A percentile compares a stretch with the other conserved stretches of the same genome.
Conservation (phyloP, 64 coral and sea anemone genomes). For the Stylophora pistillata region DNA sequence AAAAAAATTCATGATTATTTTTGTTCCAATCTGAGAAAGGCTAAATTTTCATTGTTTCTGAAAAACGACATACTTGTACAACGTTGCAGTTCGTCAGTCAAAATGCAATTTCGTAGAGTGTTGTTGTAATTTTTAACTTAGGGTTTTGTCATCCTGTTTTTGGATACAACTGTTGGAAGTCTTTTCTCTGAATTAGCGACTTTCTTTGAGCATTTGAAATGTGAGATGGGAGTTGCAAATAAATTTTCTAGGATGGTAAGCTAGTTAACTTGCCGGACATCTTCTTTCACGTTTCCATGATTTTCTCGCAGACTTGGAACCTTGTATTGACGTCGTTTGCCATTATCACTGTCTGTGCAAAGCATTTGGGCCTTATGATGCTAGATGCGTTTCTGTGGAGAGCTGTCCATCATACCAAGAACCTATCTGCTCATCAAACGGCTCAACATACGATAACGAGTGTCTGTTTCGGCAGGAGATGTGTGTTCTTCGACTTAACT, state of each 20-base stretch:
- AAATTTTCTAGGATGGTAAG: background rate
- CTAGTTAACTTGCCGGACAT: background rate
- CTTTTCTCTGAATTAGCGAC: too few species aligned
- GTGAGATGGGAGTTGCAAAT: background rate
- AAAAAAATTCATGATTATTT: too few species aligned
- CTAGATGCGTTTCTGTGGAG: slow-evolving; percentile 44
- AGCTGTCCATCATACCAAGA: slow-evolving; percentile 62
- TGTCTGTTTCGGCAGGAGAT: slow-evolving; percentile 39
- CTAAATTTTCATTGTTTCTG: too few species aligned
- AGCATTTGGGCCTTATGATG: slow-evolving; percentile 44
- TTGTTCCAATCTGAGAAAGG: too few species aligned
- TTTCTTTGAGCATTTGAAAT: background rate
- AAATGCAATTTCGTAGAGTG: too few species aligned
- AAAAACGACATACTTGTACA: background rate
- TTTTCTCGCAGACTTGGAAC: slow-evolving; percentile 33
- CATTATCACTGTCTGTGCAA: slow-evolving; percentile 51
- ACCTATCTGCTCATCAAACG: slow-evolving; percentile 42
- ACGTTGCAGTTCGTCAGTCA: too few species aligned
- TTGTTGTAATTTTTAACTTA: too few species aligned
- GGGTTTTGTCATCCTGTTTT: too few species aligned
- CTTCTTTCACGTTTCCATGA: too few species aligned
- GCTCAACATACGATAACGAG: slow-evolving; percentile 28
- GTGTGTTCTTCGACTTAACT: slow-evolving; percentile 10
- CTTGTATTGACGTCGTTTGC: slow-evolving; percentile 47
- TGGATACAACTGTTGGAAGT: too few species aligned